phyloP scores from a whole-genome alignment of 1,140 invertebrate genomes.

The Drosophila equinoxialis region DNA sequence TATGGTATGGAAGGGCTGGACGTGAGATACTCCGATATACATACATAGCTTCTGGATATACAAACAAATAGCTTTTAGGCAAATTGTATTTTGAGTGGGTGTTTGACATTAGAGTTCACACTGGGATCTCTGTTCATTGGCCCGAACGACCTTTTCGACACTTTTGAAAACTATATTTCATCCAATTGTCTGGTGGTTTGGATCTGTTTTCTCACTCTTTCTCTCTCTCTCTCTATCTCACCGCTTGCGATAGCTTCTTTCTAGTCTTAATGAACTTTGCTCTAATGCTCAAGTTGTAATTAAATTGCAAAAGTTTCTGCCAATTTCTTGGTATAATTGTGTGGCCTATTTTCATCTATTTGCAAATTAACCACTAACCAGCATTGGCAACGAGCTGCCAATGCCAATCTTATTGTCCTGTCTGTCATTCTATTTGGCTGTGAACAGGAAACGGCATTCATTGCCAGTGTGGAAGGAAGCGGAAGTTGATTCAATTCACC shows the following conservation, averaged over 20 bases:
- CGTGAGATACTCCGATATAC: not conserved
- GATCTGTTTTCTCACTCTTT: not conserved
- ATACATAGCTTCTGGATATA: no score
- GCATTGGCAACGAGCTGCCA: slow-evolving; percentile 50
- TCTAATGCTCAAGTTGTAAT: slow-evolving; percentile 43
- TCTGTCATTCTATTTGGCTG: slow-evolving; percentile 10
- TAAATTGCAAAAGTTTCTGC: slow-evolving; percentile 55
- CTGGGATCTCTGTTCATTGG: not conserved
- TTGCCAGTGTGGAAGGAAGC: slow-evolving; percentile 27
- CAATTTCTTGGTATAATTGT: slow-evolving; percentile 45
- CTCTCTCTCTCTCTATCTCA: not conserved
- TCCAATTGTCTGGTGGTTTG: not conserved
- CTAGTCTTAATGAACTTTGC: not conserved
- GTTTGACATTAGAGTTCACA: not conserved
- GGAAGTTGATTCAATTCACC: slow-evolving; percentile 33
- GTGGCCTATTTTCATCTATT: slow-evolving; percentile 58
- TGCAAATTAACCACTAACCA: slow-evolving; percentile 71
- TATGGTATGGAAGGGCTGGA: not conserved
- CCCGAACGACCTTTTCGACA: not conserved
- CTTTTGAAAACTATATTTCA: slow-evolving; percentile 4
- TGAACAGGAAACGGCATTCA: slow-evolving; percentile 1
- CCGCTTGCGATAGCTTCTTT: not conserved
- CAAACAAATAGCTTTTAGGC: not conserved
- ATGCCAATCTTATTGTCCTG: slow-evolving; percentile 13
- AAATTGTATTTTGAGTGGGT: not conserved